These are phyloP conservation scores for Agrotis segetum DNA, from an alignment of 2,888 invertebrate genomes.

Conservation along the genomic window DNA sequence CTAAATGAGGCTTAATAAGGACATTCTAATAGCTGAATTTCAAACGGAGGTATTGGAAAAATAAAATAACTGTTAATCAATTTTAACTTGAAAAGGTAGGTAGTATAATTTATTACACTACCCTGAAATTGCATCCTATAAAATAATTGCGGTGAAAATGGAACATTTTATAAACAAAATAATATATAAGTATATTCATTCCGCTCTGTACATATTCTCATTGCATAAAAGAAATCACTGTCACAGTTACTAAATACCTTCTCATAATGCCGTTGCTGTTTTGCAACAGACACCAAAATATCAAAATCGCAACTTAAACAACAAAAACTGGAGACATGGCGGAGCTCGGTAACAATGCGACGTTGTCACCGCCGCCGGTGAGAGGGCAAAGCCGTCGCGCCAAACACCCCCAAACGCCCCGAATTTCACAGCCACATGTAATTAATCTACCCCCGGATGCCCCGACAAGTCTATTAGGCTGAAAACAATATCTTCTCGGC, in stretches of 20 bases:
- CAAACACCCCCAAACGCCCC: conserved; percentile 50
- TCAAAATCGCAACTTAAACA: conserved; percentile 46
- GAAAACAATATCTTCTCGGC: conserved; percentile 78
- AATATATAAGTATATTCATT: too few relatives aligned
- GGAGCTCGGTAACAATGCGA: conserved; percentile 82
- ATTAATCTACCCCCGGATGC: conserved; percentile 79
- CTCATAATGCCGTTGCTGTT: not conserved
- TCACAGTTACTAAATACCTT: not conserved
- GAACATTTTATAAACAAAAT: too few relatives aligned
- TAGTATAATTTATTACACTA: too few relatives aligned
- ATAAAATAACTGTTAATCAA: too few relatives aligned
- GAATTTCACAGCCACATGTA: conserved; percentile 72
- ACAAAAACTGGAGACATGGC: conserved; percentile 68
- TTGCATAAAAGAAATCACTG: not conserved
- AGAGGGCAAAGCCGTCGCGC: conserved; percentile 45
- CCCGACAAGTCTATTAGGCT: conserved; percentile 81
- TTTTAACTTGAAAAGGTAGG: too few relatives aligned
- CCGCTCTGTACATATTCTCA: not conserved
- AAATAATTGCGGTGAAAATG: too few relatives aligned
- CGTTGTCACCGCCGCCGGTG: conserved; percentile 71
- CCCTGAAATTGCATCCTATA: too few relatives aligned
- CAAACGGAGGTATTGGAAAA: too few relatives aligned
- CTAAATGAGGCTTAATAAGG: too few relatives aligned
- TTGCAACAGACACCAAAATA: conserved; percentile 31
- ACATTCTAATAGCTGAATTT: too few relatives aligned